These are phyloP conservation scores for Aegotheles bennettii DNA, from an alignment of 2,113 vertebrate genomes.

Conservation along the genomic window DNA sequence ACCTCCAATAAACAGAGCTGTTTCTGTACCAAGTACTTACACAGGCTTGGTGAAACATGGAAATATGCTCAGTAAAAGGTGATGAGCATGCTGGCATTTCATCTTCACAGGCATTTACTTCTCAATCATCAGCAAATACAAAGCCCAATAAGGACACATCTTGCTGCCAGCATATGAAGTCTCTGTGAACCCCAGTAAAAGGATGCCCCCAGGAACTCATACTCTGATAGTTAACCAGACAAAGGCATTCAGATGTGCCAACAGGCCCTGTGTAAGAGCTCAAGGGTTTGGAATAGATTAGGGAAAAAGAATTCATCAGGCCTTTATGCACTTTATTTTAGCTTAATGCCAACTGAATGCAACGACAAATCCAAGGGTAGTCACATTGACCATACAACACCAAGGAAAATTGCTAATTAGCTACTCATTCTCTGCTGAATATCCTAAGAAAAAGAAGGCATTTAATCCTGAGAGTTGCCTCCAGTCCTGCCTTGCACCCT, in stretches of 20 bases:
- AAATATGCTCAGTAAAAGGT: conserved; percentile 17
- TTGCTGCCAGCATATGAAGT: not conserved
- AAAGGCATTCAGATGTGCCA: conserved; percentile 5
- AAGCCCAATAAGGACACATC: not conserved
- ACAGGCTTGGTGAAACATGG: not conserved
- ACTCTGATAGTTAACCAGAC: not conserved
- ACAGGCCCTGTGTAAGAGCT: not conserved
- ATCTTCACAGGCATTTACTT: not conserved
- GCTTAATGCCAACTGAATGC: not conserved
- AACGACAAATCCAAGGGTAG: not conserved
- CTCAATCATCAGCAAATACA: not conserved
- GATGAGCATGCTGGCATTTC: not conserved
- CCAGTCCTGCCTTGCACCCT: not conserved
- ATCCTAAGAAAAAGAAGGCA: not conserved
- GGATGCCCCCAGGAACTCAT: not conserved
- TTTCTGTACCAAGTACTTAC: conserved; percentile 57
- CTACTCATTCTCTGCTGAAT: not conserved
- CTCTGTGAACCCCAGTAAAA: not conserved
- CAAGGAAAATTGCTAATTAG: conserved; percentile 35
- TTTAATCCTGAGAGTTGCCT: conserved; percentile 16
- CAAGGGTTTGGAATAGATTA: conserved; percentile 11
- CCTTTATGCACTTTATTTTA: not conserved
- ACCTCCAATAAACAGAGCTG: conserved; percentile 49
- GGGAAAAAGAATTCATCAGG: not conserved
- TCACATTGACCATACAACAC: not conserved